Evolutionary conservation across 2,797 vertebrate species (phyloP).

Genomic region (Premnoplex brunnescens): DNA sequence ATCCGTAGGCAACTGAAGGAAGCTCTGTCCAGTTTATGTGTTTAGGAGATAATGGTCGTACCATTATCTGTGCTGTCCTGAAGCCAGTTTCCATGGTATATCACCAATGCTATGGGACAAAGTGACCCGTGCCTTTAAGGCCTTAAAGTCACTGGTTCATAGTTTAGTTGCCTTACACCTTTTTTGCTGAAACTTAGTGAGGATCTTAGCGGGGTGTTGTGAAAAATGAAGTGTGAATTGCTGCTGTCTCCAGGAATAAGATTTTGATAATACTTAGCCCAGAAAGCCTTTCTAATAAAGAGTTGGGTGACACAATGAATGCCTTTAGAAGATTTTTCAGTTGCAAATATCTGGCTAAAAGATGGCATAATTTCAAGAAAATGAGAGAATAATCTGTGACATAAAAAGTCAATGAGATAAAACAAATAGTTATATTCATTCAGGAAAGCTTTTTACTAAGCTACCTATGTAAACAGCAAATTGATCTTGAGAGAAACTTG

Average conservation of each 20-base stretch:
- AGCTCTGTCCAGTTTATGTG: not conserved
- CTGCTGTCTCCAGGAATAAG: not conserved
- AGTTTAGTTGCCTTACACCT: not conserved
- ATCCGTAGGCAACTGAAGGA: not conserved
- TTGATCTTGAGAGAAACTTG: not conserved
- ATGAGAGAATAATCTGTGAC: not conserved
- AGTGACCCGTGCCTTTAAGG: not conserved
- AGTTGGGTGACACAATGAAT: accelerated
- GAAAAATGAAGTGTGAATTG: not conserved
- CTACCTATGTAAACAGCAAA: not conserved
- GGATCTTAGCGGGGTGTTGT: not conserved
- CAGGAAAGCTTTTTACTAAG: not conserved
- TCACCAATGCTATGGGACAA: not conserved
- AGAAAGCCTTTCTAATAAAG: not conserved
- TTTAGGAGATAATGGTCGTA: not conserved
- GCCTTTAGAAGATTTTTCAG: not conserved
- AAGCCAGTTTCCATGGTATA: not conserved
- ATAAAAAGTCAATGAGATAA: not conserved
- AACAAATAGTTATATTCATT: not conserved
- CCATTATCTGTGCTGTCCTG: not conserved
- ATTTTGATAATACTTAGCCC: not conserved
- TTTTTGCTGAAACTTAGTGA: not conserved
- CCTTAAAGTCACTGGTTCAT: not conserved
- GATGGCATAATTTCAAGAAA: not conserved
- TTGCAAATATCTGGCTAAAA: not conserved